These are phyloP conservation scores for Dicyrtomina minuta DNA, from an alignment of 2,888 invertebrate species.

Conservation along the genomic window DNA sequence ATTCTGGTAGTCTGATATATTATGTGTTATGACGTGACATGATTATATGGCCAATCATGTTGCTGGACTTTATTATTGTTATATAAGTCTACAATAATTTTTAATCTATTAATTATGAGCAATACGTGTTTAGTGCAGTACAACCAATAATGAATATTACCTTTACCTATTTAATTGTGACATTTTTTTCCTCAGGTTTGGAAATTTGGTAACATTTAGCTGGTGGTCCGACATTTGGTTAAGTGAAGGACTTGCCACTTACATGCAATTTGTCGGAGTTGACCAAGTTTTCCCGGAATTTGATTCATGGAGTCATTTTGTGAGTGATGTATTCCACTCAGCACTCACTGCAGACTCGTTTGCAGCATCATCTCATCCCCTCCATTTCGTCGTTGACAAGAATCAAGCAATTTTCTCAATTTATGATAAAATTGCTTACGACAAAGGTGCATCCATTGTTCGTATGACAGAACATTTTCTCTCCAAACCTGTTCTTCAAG, in stretches of 20 bases:
- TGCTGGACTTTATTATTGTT: no score
- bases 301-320: constrained; percentile 42
- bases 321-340: constrained; percentile 43
- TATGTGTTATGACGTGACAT: no score
- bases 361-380: constrained; percentile 37
- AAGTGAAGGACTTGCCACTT: constrained; percentile 50
- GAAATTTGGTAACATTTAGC: constrained; percentile 24
- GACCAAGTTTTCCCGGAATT: constrained; percentile 45
- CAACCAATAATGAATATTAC: no score
- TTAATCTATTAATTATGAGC: no score
- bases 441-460: constrained; percentile 42
- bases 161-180: no score
- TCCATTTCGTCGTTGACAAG: constrained; percentile 39
- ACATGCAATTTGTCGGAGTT: constrained; percentile 43
- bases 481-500: constrained; percentile 39
- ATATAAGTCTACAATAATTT: no score
- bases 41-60: background rate
- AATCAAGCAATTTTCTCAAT: constrained; percentile 39
- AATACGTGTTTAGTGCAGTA: no score
- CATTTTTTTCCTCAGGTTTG: constrained; percentile 27
- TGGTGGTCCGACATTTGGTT: constrained; percentile 48
- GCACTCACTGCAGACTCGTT: constrained; percentile 40
- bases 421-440: constrained; percentile 47
- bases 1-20: no score
- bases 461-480: constrained; percentile 47